Evolutionary conservation across 2,797 vertebrate genomes (phyloP).

Genomic region (Coilia nasus): DNA sequence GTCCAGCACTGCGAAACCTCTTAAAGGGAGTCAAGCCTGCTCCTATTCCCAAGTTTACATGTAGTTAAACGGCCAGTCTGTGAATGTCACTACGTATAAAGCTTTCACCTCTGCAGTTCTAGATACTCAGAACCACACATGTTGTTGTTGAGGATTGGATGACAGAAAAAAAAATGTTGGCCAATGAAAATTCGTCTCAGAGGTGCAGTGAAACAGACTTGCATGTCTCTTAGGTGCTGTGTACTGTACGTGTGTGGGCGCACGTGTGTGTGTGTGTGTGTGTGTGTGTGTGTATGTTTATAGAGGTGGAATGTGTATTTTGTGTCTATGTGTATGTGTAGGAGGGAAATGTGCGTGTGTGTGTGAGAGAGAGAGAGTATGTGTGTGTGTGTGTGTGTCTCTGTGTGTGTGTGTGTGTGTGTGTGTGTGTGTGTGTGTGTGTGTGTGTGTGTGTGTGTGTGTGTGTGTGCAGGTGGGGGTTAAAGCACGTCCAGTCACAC

Average conservation of each 20-base stretch:
- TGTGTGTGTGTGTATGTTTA: not conserved
- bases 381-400: not conserved
- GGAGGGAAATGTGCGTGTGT: not conserved
- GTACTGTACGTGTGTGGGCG: not conserved
- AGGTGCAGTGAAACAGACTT: not conserved
- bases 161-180: conserved; percentile 11
- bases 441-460: conserved; percentile 3
- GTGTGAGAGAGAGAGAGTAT: not conserved
- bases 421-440: not conserved
- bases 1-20: too few species aligned
- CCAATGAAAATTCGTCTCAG: conserved; percentile 1
- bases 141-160: not conserved
- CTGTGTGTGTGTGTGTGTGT: not conserved
- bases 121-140: not conserved
- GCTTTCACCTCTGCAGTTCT: not conserved
- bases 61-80: not conserved
- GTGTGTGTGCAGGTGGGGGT: conserved; percentile 2
- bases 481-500: conserved; percentile 36
- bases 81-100: not conserved
- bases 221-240: not conserved
- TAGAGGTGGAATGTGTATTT: not conserved
- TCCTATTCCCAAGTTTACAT: too few species aligned
- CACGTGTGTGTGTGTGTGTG: conserved; percentile 1
- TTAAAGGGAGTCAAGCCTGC: too few species aligned
- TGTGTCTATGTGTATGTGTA: not conserved